Conservation (phyloP, 2,797 vertebrate species). For the Salarias fasciatus region DNA sequence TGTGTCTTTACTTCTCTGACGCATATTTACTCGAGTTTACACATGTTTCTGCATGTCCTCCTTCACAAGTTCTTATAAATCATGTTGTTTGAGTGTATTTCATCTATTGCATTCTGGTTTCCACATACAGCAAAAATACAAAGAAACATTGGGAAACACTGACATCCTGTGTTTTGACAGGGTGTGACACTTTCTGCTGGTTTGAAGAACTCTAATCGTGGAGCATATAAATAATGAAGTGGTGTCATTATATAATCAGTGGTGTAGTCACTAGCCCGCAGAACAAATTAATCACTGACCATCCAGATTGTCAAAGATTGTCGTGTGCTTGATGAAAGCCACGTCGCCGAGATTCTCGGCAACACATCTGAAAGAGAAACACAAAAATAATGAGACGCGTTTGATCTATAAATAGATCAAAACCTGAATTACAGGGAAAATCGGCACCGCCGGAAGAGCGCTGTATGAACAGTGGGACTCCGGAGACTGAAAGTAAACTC, state of each 20-base stretch:
- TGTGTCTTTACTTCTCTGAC: too few species aligned
- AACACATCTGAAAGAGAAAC: constrained; percentile 76
- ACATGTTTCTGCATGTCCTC: neutral
- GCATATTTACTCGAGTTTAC: too few species aligned
- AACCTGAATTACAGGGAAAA: neutral
- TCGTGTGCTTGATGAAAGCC: constrained; percentile 86
- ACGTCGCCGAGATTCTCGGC: constrained; percentile 87
- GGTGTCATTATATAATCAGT: neutral
- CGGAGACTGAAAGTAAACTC: constrained; percentile 29
- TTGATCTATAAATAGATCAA: constrained; percentile 10
- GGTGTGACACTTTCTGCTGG: constrained; percentile 37
- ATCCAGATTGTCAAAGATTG: constrained; percentile 82
- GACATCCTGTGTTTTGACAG: constrained; percentile 72
- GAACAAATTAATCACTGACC: constrained; percentile 66
- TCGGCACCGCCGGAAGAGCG: constrained; percentile 2
- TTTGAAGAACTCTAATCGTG: neutral
- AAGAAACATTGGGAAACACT: constrained; percentile 61
- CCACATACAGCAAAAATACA: neutral
- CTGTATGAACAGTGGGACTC: constrained; percentile 12
- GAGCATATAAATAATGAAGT: constrained; percentile 3
- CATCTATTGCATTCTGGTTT: constrained; percentile 9
- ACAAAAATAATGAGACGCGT: constrained; percentile 2
- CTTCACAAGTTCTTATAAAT: constrained; percentile 5
- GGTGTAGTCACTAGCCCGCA: neutral
- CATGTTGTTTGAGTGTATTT: constrained; percentile 5